Conservation (phyloP, 2,797 vertebrate species). For the Geotrypetes seraphini region DNA sequence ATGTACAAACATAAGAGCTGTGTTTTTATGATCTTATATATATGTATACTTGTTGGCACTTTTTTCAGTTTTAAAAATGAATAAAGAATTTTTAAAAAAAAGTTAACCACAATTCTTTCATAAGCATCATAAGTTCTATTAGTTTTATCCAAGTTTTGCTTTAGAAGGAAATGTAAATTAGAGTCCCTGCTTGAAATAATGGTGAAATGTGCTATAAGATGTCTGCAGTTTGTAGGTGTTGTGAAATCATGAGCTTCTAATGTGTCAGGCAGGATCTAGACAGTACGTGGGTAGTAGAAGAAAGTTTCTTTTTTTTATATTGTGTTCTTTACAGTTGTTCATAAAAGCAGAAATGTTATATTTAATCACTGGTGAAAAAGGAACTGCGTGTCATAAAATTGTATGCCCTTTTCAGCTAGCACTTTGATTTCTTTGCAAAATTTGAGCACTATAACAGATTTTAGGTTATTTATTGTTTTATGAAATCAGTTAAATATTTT, state of each 20-base stretch:
- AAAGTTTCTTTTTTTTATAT: background rate
- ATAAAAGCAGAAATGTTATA: constrained; percentile 7
- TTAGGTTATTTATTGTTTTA: background rate
- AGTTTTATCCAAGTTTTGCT: background rate
- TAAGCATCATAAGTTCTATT: background rate
- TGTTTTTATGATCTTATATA: no score
- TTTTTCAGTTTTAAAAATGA: no score
- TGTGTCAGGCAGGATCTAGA: constrained; percentile 6
- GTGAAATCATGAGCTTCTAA: background rate
- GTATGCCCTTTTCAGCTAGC: accelerated
- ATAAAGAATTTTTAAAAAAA: no score
- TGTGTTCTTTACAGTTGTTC: constrained; percentile 6
- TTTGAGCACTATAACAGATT: no score
- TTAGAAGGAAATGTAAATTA: background rate
- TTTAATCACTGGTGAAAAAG: background rate
- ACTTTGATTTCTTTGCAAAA: no score
- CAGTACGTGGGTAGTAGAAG: background rate
- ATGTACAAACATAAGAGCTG: no score
- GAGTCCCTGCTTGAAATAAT: background rate
- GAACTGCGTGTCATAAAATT: background rate
- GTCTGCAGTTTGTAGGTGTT: background rate
- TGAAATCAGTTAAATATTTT: no score
- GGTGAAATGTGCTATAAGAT: background rate
- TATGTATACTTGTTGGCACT: no score
- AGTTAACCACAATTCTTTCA: background rate